These are phyloP conservation scores for Dolichomitus sp. DNA, from an alignment of 2,888 invertebrate genomes.

Conservation along the genomic window DNA sequence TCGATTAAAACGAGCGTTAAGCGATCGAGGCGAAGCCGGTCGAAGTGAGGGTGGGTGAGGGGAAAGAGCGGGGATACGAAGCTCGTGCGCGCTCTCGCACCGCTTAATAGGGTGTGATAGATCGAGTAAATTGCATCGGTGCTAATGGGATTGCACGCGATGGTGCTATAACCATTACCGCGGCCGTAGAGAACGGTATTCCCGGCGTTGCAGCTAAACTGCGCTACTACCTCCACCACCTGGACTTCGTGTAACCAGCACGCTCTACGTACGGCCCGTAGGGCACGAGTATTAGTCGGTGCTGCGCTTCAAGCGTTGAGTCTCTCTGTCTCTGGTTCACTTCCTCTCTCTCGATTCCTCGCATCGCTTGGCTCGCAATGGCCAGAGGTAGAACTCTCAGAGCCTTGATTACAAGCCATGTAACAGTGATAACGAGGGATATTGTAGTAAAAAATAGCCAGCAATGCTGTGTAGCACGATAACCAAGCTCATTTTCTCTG, in stretches of 20 bases:
- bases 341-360: slow-evolving; percentile 34
- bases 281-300: slow-evolving; percentile 55
- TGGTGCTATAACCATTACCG: slow-evolving; percentile 86
- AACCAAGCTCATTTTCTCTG: slow-evolving; percentile 36
- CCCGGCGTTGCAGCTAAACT: slow-evolving; percentile 60
- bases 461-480: slow-evolving; percentile 38
- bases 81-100: slow-evolving; percentile 76
- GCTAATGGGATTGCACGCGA: slow-evolving; percentile 86
- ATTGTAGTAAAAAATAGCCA: slow-evolving; percentile 26
- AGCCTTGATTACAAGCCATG: slow-evolving; percentile 46
- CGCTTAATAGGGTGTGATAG: slow-evolving; percentile 86
- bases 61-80: slow-evolving; percentile 16
- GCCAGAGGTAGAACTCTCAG: slow-evolving; percentile 20
- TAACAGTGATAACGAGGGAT: slow-evolving; percentile 53
- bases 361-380: slow-evolving; percentile 13
- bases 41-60: slow-evolving; percentile 45
- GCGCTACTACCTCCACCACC: slow-evolving; percentile 12
- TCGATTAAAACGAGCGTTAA: slow-evolving; percentile 84
- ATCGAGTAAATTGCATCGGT: slow-evolving; percentile 86
- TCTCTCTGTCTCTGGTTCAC: slow-evolving; percentile 27
- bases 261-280: slow-evolving; percentile 23
- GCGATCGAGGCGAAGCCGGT: slow-evolving; percentile 75
- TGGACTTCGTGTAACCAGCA: background rate
- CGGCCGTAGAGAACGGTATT: slow-evolving; percentile 60
- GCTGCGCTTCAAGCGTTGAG: slow-evolving; percentile 8